phyloP scores from a whole-genome alignment of 2,888 invertebrate species.

The Gari tellinella region DNA sequence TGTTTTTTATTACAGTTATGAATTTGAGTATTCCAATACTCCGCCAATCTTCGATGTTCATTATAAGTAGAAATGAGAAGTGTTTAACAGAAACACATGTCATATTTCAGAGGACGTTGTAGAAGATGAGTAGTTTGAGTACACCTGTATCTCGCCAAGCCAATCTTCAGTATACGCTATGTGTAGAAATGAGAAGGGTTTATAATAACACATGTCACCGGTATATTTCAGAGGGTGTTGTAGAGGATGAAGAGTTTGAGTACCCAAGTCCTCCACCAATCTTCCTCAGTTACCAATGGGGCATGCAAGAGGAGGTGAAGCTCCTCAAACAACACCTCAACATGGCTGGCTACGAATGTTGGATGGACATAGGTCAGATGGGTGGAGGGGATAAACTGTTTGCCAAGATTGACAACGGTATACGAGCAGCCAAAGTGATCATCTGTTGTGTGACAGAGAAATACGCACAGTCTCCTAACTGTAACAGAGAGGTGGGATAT shows the following conservation, averaged over 20 bases:
- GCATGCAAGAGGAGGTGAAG: conserved; percentile 80
- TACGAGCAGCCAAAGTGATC: conserved; percentile 75
- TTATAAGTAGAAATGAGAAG: no score
- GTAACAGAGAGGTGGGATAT: conserved; percentile 82
- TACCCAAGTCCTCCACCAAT: conserved; percentile 64
- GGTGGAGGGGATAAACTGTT: conserved; percentile 83
- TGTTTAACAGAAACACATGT: no score
- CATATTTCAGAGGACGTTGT: no score
- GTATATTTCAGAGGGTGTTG: conserved; percentile 61
- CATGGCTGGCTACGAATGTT: conserved; percentile 81
- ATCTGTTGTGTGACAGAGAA: conserved; percentile 69
- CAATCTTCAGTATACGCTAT: no score
- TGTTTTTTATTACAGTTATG: no score
- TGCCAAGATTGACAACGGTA: conserved; percentile 81
- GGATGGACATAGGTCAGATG: conserved; percentile 84
- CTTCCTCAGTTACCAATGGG: conserved; percentile 80
- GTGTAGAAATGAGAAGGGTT: no score
- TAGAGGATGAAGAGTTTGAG: conserved; percentile 67
- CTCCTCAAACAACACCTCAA: conserved; percentile 78
- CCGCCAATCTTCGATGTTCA: no score
- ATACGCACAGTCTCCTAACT: conserved; percentile 82
- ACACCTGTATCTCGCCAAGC: no score
- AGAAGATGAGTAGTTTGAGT: no score
- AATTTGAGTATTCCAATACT: no score
- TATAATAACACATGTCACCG: no score